phyloP scores from a whole-genome alignment of 2,888 invertebrate species.

The Cheilosia variabilis region DNA sequence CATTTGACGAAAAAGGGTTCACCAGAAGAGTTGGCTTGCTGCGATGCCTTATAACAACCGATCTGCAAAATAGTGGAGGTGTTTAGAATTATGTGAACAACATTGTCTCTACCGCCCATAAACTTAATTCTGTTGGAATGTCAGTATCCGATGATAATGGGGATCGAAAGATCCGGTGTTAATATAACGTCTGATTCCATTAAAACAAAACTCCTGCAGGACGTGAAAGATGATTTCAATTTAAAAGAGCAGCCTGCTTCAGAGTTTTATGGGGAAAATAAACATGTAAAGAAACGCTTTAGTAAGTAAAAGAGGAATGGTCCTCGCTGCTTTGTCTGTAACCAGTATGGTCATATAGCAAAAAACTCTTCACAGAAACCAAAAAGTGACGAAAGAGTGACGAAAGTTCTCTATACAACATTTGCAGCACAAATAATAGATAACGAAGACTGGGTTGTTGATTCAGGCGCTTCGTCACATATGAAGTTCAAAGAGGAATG shows the following conservation, averaged over 20 bases:
- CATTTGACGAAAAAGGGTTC: neutral
- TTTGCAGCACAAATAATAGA: too few relatives aligned
- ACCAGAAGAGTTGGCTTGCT: neutral
- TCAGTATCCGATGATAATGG: neutral
- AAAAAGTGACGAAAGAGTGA: too few relatives aligned
- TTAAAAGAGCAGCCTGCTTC: neutral
- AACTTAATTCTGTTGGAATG: neutral
- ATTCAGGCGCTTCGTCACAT: too few relatives aligned
- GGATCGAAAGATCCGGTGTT: constrained; percentile 5
- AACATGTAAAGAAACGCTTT: constrained; percentile 8
- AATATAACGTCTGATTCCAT: constrained; percentile 5
- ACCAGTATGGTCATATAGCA: too few relatives aligned
- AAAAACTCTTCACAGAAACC: too few relatives aligned
- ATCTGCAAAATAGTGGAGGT: neutral
- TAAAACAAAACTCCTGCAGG: constrained; percentile 12
- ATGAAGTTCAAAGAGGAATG: too few relatives aligned
- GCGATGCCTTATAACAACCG: neutral
- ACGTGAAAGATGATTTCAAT: neutral
- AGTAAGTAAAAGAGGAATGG: neutral
- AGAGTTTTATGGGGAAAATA: neutral
- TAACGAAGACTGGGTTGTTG: too few relatives aligned
- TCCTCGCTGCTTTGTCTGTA: too few relatives aligned
- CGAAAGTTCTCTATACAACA: too few relatives aligned
- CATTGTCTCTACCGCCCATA: neutral
- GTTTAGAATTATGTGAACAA: neutral